Evolutionary conservation across 92 coral and sea anemone species (phyloP).

Genomic region (Parazoanthus atlanticus): DNA sequence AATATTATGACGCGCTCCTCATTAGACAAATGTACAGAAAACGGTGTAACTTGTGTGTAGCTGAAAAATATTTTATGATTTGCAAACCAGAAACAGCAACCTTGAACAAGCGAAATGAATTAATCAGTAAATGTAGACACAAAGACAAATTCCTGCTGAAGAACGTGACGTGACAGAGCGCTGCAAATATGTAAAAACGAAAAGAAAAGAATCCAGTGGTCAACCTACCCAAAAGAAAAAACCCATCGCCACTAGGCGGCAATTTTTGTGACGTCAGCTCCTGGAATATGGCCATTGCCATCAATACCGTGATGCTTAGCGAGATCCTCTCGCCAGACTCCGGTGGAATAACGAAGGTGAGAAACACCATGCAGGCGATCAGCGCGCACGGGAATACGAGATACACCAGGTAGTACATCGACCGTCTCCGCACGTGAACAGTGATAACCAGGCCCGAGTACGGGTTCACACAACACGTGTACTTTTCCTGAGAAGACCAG

Average conservation of each 20-base stretch:
- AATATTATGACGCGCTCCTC: too few species aligned
- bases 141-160: too few species aligned
- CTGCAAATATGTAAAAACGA: too few species aligned
- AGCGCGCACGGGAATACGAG: slow-evolving; percentile 83
- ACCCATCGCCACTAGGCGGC: slow-evolving; percentile 78
- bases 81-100: not conserved
- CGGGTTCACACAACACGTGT: slow-evolving; percentile 67
- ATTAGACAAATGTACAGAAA: too few species aligned
- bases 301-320: slow-evolving; percentile 83
- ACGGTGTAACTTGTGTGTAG: too few species aligned
- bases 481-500: slow-evolving; percentile 44
- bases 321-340: slow-evolving; percentile 91
- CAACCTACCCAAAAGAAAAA: slow-evolving; percentile 76
- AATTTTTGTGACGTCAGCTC: slow-evolving; percentile 82
- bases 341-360: slow-evolving; percentile 81
- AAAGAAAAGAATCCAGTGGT: not conserved
- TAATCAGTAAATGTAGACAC: too few species aligned
- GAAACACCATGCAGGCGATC: slow-evolving; percentile 79
- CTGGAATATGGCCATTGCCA: slow-evolving; percentile 94
- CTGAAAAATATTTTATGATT: too few species aligned
- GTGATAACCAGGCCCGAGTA: slow-evolving; percentile 60
- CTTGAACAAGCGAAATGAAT: too few species aligned
- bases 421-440: slow-evolving; percentile 60
- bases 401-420: slow-evolving; percentile 75
- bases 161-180: too few species aligned